Conservation (phyloP, 1,140 invertebrate species). For the Phortica variegata region DNA sequence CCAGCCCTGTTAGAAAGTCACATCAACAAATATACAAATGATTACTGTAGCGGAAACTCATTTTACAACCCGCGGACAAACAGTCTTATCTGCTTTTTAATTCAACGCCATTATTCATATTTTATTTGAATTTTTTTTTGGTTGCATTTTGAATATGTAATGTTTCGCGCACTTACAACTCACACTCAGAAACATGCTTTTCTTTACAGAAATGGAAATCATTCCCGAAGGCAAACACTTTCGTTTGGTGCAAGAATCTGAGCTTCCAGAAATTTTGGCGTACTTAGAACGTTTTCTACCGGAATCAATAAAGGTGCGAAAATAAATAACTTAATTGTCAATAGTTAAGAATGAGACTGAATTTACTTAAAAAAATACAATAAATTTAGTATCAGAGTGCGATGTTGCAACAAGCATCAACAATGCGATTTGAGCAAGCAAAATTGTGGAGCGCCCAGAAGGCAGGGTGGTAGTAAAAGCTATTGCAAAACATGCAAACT, state of each 20-base stretch:
- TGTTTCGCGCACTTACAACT: neutral
- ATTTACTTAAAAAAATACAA: too few relatives aligned
- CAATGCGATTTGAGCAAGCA: too few relatives aligned
- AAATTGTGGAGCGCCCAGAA: too few relatives aligned
- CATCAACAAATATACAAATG: neutral
- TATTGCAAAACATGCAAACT: too few relatives aligned
- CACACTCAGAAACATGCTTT: neutral
- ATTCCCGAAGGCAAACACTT: conserved; percentile 79
- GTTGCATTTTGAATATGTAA: neutral
- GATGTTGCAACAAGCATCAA: too few relatives aligned
- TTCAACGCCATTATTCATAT: neutral
- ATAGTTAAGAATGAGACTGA: too few relatives aligned
- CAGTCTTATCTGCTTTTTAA: neutral
- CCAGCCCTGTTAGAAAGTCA: too few relatives aligned
- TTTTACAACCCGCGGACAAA: neutral
- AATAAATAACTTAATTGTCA: too few relatives aligned
- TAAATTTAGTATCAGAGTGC: too few relatives aligned
- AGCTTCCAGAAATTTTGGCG: conserved; percentile 75
- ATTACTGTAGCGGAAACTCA: neutral
- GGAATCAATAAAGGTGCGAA: conserved; percentile 74
- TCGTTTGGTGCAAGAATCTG: conserved; percentile 77
- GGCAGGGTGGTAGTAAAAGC: too few relatives aligned
- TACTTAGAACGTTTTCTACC: conserved; percentile 74
- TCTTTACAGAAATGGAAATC: conserved; percentile 73
- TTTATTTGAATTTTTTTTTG: conserved; percentile 7